A percentile compares a stretch with the other conserved stretches of the same genome.
phyloP scores from a whole-genome alignment of 2,797 vertebrate genomes.

The Neosilurus hyrtlii region DNA sequence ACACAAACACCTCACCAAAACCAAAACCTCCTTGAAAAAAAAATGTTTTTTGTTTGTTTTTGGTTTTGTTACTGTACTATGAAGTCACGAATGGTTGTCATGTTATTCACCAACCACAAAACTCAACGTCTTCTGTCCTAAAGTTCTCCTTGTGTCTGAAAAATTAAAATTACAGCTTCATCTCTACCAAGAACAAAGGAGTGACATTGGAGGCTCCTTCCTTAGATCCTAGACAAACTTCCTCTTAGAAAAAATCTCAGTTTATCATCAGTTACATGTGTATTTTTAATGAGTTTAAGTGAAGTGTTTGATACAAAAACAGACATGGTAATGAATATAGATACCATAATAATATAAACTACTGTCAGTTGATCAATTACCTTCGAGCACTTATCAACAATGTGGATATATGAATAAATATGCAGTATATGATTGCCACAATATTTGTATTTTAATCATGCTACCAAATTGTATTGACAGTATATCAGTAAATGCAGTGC shows the following conservation, averaged over 20 bases:
- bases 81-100: not conserved
- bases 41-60: too few relatives aligned
- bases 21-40: too few relatives aligned
- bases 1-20: too few relatives aligned
- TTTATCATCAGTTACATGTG: not conserved
- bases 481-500: not conserved
- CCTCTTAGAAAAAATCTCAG: not conserved
- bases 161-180: not conserved
- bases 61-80: not conserved
- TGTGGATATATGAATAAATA: not conserved
- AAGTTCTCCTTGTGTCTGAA: not conserved
- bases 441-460: not conserved
- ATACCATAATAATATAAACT: not conserved
- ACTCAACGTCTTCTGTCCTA: not conserved
- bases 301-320: not conserved
- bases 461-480: not conserved
- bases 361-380: not conserved
- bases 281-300: not conserved
- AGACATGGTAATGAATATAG: not conserved
- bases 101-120: not conserved
- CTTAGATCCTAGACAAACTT: not conserved
- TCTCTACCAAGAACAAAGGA: not conserved
- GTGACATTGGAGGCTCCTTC: not conserved
- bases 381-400: not conserved
- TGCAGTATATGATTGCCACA: not conserved